Percentiles rank a stretch among this genome's conserved stretches.
Conservation (phyloP, 2,113 vertebrate species). For the Dascyllus trimaculatus region DNA sequence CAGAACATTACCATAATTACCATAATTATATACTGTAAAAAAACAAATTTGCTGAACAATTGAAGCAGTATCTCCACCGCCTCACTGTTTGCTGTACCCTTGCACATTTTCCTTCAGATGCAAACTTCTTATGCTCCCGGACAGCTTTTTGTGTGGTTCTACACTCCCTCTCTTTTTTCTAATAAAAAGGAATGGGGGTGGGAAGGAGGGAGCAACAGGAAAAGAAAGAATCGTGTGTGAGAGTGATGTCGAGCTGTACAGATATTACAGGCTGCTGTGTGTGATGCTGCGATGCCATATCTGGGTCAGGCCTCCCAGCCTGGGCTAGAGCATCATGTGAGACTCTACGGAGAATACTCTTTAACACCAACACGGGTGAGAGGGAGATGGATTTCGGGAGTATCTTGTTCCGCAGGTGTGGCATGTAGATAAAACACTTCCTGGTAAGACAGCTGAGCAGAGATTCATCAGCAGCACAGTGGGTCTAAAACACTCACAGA, state of each 20-base stretch:
- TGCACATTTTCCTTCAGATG: conserved; percentile 56
- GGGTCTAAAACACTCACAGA: conserved; percentile 60
- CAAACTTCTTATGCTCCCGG: conserved; percentile 54
- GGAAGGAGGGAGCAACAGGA: background rate
- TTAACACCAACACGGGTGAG: conserved; percentile 53
- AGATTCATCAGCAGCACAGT: conserved; percentile 69
- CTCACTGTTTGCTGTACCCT: conserved; percentile 33
- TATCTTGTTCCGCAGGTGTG: conserved; percentile 67
- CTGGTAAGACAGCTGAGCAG: conserved; percentile 53
- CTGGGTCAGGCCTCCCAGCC: conserved; percentile 77
- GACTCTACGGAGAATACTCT: conserved; percentile 54
- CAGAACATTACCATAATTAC: conserved; percentile 71
- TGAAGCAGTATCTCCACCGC: conserved; percentile 44
- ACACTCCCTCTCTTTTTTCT: conserved; percentile 13
- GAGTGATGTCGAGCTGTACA: conserved; percentile 46
- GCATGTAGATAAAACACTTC: conserved; percentile 65
- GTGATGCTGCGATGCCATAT: conserved; percentile 60
- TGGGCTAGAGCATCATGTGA: conserved; percentile 50
- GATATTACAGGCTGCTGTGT: conserved; percentile 54
- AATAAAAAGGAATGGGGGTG: background rate
- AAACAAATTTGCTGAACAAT: conserved; percentile 44
- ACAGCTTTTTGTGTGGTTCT: conserved; percentile 42
- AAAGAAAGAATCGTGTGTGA: conserved; percentile 28
- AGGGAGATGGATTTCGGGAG: conserved; percentile 56
- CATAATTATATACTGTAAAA: conserved; percentile 67